Base-by-base conservation (phyloP, 1,140 invertebrate genomes). In the Melanaphis sacchari region DNA sequence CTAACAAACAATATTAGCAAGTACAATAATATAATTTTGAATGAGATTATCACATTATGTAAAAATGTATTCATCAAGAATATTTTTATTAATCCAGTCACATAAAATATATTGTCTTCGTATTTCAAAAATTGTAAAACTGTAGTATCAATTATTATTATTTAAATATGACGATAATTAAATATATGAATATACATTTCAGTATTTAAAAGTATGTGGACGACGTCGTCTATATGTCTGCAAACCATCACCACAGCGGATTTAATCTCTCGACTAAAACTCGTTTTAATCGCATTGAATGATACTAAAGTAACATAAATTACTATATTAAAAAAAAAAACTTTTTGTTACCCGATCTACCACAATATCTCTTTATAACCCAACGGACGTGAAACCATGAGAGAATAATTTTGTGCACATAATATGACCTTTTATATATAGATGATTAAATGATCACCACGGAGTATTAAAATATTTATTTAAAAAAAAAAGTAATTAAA, bases 401-500 rank as follows among this genome's bases (percentile, higher is more conserved):
- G 43, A 36, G 31, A 43, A 43, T 31, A 87, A 87, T 87, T 84
- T 41, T 84, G 24, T 84, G 18, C 24, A 15, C 8, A 82, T 24
- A 43, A 31, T 43, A 43, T 43, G 85, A n/a, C 41, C 46, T 87
- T 87, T 87, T 87, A 87, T 18, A 43, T 43, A 11, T 18, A n/a
- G 85, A 87, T 87, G 46, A 87, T 87, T 87, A 87, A 87, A 43
- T n/a, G 43, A 87, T 87, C 85, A 49, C 21, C 85, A 49, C 21
- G 43, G 7, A 31, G n/a, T 46, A 87, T 46, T 36, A 49, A 87
- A 89, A 89, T 22, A 9, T 52, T 49, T 36, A 46, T 46, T 46
- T 46, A 49, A 38, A 36, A 46, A 88, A 88, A 49, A 36, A 46
- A 43, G 84, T 43, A 87, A 87, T 87, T 46, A 87, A 36, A 87